Percentiles rank a stretch among this genome's conserved stretches.
These are phyloP conservation scores for Eurois occulta DNA, from an alignment of 2,888 invertebrate genomes.

Conservation along the genomic window DNA sequence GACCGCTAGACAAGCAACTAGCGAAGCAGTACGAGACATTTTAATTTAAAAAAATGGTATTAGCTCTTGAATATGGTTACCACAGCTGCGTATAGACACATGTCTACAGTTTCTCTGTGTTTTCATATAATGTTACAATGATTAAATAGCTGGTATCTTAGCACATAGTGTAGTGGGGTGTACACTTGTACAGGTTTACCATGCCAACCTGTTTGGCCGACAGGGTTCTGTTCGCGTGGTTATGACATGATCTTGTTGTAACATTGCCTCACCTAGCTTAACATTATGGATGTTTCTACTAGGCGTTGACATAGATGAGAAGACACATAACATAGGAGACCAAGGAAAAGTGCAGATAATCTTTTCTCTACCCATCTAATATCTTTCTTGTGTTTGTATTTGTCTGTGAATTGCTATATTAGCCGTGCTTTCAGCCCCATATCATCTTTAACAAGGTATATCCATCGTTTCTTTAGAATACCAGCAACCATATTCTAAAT, in stretches of 20 bases:
- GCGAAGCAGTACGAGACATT: not conserved
- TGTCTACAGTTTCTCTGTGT: not conserved
- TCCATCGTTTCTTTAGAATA: not conserved
- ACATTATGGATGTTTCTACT: not conserved
- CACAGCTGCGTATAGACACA: not conserved
- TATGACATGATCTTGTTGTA: conserved; percentile 43
- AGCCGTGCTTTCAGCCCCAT: not conserved
- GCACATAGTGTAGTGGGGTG: not conserved
- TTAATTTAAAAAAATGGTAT: not conserved
- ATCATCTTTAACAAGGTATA: not conserved
- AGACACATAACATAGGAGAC: not conserved
- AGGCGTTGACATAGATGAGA: not conserved
- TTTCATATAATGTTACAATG: not conserved
- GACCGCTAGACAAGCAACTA: not conserved
- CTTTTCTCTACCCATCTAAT: not conserved
- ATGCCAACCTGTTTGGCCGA: conserved; percentile 45
- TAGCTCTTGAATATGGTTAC: conserved; percentile 2
- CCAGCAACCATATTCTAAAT: not conserved
- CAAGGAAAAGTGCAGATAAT: not conserved
- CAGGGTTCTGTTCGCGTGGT: conserved; percentile 36
- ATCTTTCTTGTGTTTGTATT: too few relatives aligned
- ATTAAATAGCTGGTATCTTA: conserved; percentile 20
- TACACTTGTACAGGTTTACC: conserved; percentile 20
- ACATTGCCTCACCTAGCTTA: conserved; percentile 25
- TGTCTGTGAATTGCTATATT: too few relatives aligned